phyloP scores from a whole-genome alignment of 2,888 invertebrate species.

The Lithosia quadra region DNA sequence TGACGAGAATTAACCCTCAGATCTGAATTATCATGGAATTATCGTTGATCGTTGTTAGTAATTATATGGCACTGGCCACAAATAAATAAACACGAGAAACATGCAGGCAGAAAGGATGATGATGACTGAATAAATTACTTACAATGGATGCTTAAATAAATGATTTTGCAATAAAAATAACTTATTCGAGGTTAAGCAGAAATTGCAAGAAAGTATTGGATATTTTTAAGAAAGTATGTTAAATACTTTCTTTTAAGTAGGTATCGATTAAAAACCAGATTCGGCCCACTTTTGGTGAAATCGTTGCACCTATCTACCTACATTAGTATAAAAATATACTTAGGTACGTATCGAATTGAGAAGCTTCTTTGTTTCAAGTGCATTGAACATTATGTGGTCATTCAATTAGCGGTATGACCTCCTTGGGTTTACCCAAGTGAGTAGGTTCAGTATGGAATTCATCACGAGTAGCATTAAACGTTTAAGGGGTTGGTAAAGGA shows the following conservation, averaged over 20 bases:
- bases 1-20: too few species aligned
- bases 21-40: too few species aligned
- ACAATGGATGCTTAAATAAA: too few species aligned
- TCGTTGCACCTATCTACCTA: neutral
- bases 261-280: neutral
- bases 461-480: neutral
- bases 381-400: neutral
- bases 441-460: neutral
- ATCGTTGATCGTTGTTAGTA: too few species aligned
- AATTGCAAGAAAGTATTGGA: neutral
- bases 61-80: too few species aligned
- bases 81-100: too few species aligned
- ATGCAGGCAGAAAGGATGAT: too few species aligned
- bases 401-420: slow-evolving; percentile 1
- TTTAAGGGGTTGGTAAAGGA: neutral
- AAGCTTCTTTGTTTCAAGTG: neutral
- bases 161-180: neutral
- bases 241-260: neutral
- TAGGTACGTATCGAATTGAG: neutral
- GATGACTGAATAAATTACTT: too few species aligned
- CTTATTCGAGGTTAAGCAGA: neutral
- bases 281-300: neutral
- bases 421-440: slow-evolving; percentile 1
- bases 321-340: neutral
- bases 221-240: neutral